phyloP scores from a whole-genome alignment of 2,113 vertebrate genomes.

The Poicephalus gulielmi region DNA sequence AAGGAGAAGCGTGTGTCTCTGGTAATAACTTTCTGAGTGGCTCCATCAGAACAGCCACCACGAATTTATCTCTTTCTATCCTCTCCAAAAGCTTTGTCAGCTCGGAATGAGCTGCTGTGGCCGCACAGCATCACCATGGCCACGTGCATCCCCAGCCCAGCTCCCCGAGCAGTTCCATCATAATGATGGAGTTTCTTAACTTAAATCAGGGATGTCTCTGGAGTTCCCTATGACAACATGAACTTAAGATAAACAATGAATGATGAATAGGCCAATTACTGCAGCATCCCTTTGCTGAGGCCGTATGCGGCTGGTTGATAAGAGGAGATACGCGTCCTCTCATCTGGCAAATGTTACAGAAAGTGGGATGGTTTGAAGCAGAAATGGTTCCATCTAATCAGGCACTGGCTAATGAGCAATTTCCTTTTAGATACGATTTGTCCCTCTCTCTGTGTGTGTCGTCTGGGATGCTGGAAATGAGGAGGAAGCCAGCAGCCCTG shows the following conservation, averaged over 20 bases:
- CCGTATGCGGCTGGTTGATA: not conserved
- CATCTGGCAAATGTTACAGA: not conserved
- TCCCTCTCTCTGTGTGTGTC: not conserved
- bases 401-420: not conserved
- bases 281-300: not conserved
- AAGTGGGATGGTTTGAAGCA: not conserved
- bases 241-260: slow-evolving; percentile 63
- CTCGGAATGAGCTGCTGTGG: slow-evolving; percentile 29
- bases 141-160: not conserved
- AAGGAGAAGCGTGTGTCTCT: not conserved
- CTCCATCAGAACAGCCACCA: not conserved
- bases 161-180: slow-evolving; percentile 46
- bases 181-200: slow-evolving; percentile 60
- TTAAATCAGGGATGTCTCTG: slow-evolving; percentile 49
- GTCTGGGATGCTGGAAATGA: not conserved
- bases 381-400: not conserved
- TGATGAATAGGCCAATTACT: slow-evolving; percentile 60
- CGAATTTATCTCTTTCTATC: not conserved
- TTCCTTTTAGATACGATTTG: not conserved
- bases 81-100: slow-evolving; percentile 27
- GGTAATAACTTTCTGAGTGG: not conserved
- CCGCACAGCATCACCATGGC: not conserved
- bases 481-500: accelerated
- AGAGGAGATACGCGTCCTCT: not conserved
- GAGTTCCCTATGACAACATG: not conserved